Base-by-base conservation (phyloP, 2,113 vertebrate genomes). In the Lasiurus borealis region DNA sequence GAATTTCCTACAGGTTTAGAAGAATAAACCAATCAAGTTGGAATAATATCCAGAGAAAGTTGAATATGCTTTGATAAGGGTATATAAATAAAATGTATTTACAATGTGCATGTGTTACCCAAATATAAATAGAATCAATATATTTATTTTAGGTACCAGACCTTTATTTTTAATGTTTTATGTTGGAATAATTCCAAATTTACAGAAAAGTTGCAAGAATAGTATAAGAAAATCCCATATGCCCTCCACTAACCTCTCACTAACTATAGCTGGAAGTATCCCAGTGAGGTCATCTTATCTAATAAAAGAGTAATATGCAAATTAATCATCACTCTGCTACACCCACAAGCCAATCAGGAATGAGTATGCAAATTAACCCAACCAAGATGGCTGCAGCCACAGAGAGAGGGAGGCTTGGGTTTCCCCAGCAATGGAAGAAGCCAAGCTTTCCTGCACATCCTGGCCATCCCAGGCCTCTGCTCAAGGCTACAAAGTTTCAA, bases 181-280 rank as follows among this genome's bases (percentile, higher is more conserved):
- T 89, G 5, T 86, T 69, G 31, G 86, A 91, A 91, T 88, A 46
- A 80, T 80, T 84, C 89, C 64, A 93, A 73, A 68, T 68, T 36
- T 69, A 82, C 15, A 52, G 31, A 84, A 62, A 73, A 86, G 2
- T 62, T 85, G 25, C n/a, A 69, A 81, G 50, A 85, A 59, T 34
- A 52, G 25, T 59, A 40, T 36, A 78, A 83, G 34, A 23, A 62
- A 40, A 21, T 36, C n/a, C 48, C n/a, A 27, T 64, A 25, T 19
- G 18, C 1, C 2, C 11, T 50, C 85, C 13, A 50, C 31, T n/a
- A 31, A 68, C 27, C 3, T 82, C 73, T 82, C 64, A 72, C 23
- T 31, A 29, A 81, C 29, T 64, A 44, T 27, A 77, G 34, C 15
- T 80, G 29, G 1, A 69, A 92, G 4, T 19, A 62, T 66, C 18